Base-by-base conservation (phyloP, 2,888 invertebrate species). In the Homarus gammarus region DNA sequence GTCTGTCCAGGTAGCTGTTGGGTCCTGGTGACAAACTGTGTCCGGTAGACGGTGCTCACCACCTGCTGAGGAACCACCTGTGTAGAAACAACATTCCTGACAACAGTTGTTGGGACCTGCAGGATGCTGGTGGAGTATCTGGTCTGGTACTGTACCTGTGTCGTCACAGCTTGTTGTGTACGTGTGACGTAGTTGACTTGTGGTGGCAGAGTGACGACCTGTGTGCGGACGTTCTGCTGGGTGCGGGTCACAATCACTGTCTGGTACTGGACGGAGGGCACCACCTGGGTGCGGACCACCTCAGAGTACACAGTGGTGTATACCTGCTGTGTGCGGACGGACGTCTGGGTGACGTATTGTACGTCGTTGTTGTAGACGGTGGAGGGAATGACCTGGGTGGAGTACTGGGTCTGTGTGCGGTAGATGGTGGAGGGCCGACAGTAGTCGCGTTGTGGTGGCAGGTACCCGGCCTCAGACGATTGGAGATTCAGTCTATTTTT, bases 1-100 rank as follows among this genome's bases (percentile, higher is more conserved):
- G 83, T 87, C 40, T 79, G 68, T 22, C 91, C 91, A 27, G 91
- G 91, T 0, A 82, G 64, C 38, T 84, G 79, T 75, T 84, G 84
- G n/a, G 87, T 87, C 38, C 84, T 87, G 36, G 90, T 90, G 40
- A 85, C 79, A 1, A 61, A 77, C 82, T 90, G 87, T 22, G 90
- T 83, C 44, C 78, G 81, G 75, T 87, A 86, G 70, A 84, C 36
- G 38, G 91, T 91, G 83, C 88, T 88, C 49, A 82, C 36, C 15
- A 86, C 85, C 68, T 88, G 90, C 22, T 86, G 90, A 36, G 82
- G 88, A 2, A 91, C 87, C 1, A 88, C 83, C 22, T 64, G 68
- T 40, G 90, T 90, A 49, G 87, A 88, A 5, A 90, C 79, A 1
- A 90, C 84, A 33, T 77, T 90, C 73, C 84, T 90, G 38, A 40